These are phyloP conservation scores for Diploptera punctata DNA, from an alignment of 2,888 invertebrate genomes.

Conservation along the genomic window DNA sequence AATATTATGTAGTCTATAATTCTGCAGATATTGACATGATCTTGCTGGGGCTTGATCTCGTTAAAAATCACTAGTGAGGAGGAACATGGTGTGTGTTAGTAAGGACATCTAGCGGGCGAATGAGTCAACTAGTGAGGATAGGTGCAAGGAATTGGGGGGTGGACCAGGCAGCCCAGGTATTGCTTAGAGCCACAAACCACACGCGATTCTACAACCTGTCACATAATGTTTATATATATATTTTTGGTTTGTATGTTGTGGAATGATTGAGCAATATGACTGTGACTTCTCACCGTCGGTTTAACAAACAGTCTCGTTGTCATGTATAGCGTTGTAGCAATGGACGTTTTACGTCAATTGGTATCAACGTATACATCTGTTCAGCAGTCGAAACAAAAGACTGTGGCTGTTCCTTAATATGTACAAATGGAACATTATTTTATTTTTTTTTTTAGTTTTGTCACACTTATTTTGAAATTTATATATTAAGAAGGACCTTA, in stretches of 20 bases:
- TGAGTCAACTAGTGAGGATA: not conserved
- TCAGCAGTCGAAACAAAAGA: slow-evolving; percentile 15
- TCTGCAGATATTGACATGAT: slow-evolving; percentile 34
- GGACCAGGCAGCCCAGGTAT: slow-evolving; percentile 32
- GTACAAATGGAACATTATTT: slow-evolving; percentile 23
- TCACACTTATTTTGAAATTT: slow-evolving; percentile 18
- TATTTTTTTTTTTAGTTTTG: slow-evolving; percentile 10
- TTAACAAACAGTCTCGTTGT: slow-evolving; percentile 29
- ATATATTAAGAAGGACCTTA: slow-evolving; percentile 19
- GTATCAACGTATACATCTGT: slow-evolving; percentile 4
- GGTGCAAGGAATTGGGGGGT: not conserved
- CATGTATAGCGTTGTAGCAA: slow-evolving; percentile 2
- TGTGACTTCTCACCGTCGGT: slow-evolving; percentile 36
- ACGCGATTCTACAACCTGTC: slow-evolving; percentile 18
- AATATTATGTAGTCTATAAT: slow-evolving; percentile 35
- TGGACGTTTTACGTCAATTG: slow-evolving; percentile 10
- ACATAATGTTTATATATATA: slow-evolving; percentile 24
- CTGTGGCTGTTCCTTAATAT: slow-evolving; percentile 11
- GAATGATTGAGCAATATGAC: slow-evolving; percentile 41
- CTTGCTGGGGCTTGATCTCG: slow-evolving; percentile 19
- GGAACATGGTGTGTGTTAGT: slow-evolving; percentile 8
- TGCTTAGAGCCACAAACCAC: slow-evolving; percentile 39
- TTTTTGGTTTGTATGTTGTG: slow-evolving; percentile 31
- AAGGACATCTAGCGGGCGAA: slow-evolving; percentile 8
- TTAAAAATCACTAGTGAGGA: slow-evolving; percentile 1